These are phyloP conservation scores for Lithodes maja DNA, from an alignment of 2,888 invertebrate genomes.

Conservation along the genomic window DNA sequence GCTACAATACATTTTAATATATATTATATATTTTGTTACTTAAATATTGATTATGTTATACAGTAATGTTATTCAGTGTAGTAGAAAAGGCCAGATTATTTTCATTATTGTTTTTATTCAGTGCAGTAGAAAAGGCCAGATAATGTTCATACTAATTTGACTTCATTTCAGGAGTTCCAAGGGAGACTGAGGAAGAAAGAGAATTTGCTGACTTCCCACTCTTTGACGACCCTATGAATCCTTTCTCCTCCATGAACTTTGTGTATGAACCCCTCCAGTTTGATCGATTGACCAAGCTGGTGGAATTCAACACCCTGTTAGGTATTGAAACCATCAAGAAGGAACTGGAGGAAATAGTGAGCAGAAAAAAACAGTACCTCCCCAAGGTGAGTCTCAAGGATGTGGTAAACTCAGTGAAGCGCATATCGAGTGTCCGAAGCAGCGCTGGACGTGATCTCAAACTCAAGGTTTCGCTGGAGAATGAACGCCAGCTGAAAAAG, in stretches of 20 bases:
- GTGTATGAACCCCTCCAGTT: conserved; percentile 74
- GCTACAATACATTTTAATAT: not conserved
- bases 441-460: conserved; percentile 5
- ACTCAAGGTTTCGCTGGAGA: conserved; percentile 34
- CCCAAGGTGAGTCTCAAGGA: conserved; percentile 31
- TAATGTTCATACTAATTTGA: not conserved
- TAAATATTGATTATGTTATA: not conserved
- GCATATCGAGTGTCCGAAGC: conserved; percentile 34
- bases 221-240: conserved; percentile 75
- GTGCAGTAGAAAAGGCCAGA: too few species aligned
- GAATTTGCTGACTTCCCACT: conserved; percentile 75
- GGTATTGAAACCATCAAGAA: conserved; percentile 74
- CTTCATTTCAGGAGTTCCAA: conserved; percentile 73
- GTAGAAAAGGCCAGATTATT: too few species aligned
- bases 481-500: conserved; percentile 39
- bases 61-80: too few species aligned
- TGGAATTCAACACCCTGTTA: conserved; percentile 75
- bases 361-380: conserved; percentile 69
- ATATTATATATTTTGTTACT: not conserved
- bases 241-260: conserved; percentile 76
- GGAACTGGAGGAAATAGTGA: conserved; percentile 73
- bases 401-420: conserved; percentile 39
- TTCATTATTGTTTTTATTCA: too few species aligned
- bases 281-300: conserved; percentile 75
- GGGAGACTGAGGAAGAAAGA: conserved; percentile 74